Base-by-base conservation (phyloP, 2,113 vertebrate genomes). In the Muntiacus muntjak region DNA sequence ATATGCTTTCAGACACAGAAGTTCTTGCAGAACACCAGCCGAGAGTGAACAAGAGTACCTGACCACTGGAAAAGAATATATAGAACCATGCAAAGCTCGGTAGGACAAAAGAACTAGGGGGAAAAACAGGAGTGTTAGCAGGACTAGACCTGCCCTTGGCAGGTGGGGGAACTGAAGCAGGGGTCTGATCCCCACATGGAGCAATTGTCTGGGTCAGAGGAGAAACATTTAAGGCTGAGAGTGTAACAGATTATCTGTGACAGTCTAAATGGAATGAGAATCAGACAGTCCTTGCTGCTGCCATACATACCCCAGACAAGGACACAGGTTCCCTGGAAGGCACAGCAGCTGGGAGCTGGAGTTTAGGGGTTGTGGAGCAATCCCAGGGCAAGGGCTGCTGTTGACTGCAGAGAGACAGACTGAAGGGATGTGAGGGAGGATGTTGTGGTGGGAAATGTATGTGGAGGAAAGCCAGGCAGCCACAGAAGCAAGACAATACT, bases 171-270 rank as follows among this genome's bases (percentile, higher is more conserved):
- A 71, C 64, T 36, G 64, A 71, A 71, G n/a, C 4, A 36, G n/a
- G 9, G n/a, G 9, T 71, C n/a, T 0, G 0, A 71, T 71, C 64
- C 64, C n/a, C n/a, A 71, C 9, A 21, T 36, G 11, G n/a, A 36
- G 17, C 64, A 71, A 21, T 21, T 71, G 64, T 71, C 64, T 71
- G n/a, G n/a, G n/a, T 71, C n/a, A 71, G 33, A 71, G 64, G n/a
- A 71, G 64, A 71, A 71, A 71, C n/a, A 71, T 36, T 71, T 36
- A 36, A 71, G 64, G n/a, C 64, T 36, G 64, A 21, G n/a, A 11
- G 2, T 71, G 4, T 36, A 71, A 36, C 9, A 71, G n/a, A n/a
- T 71, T 9, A 71, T 71, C 64, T 71, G 19, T 36, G 64, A n/a
- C 21, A 71, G 64, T n/a, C n/a, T n/a, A 36, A 71, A 36, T 21